phyloP scores from a whole-genome alignment of 2,888 invertebrate species.

The Busseola fusca region DNA sequence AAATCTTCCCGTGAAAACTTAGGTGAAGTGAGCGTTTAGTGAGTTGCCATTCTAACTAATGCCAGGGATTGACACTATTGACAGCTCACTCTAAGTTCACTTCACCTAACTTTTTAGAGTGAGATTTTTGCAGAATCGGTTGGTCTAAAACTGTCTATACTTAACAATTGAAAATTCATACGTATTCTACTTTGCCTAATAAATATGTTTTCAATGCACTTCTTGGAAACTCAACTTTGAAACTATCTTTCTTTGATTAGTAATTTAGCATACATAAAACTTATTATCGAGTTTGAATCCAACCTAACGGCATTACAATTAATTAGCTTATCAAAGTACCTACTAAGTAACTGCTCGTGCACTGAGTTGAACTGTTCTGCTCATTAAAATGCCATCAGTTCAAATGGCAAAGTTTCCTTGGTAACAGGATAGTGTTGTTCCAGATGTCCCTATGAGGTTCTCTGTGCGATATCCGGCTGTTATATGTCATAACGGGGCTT shows the following conservation, averaged over 20 bases:
- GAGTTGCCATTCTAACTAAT: too few relatives aligned
- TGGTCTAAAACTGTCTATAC: too few relatives aligned
- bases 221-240: too few relatives aligned
- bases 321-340: constrained; percentile 24
- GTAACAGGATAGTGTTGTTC: constrained; percentile 2
- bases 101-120: too few relatives aligned
- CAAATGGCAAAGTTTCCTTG: constrained; percentile 10
- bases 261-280: not conserved
- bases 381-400: constrained; percentile 6
- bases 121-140: too few relatives aligned
- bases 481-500: not conserved
- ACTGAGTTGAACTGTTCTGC: not conserved
- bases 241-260: not conserved
- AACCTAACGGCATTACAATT: constrained; percentile 17
- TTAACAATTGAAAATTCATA: too few relatives aligned
- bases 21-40: too few relatives aligned
- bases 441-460: not conserved
- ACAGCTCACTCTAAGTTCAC: too few relatives aligned
- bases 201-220: not conserved
- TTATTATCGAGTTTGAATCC: constrained; percentile 8
- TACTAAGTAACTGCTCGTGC: constrained; percentile 8
- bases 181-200: not conserved
- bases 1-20: too few relatives aligned
- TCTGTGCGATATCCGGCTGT: not conserved
- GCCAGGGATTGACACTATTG: too few relatives aligned